Conservation (phyloP, 2,888 invertebrate genomes). For the Cerastis leucographa region DNA sequence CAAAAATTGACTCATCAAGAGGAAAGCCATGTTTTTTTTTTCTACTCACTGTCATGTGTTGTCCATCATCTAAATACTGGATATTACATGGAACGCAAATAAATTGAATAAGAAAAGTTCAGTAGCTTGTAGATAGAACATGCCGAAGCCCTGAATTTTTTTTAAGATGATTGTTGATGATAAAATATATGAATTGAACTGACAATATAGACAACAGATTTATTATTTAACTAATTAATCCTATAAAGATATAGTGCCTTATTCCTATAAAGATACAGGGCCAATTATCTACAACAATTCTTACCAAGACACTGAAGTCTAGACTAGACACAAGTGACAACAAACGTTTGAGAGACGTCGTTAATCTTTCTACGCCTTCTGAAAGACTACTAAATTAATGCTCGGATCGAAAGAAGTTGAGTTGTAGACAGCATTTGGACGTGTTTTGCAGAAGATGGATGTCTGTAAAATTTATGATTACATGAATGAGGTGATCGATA, state of each 20-base stretch:
- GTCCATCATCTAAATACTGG: too few species aligned
- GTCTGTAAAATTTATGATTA: background rate
- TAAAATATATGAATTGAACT: background rate
- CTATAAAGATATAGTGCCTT: too few species aligned
- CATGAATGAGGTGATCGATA: too few species aligned
- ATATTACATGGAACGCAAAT: too few species aligned
- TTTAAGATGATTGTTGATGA: background rate
- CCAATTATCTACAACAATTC: background rate
- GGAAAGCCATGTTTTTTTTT: background rate
- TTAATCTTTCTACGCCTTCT: constrained; percentile 54
- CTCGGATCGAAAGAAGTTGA: constrained; percentile 17
- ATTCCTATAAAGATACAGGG: background rate
- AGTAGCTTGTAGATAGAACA: too few species aligned
- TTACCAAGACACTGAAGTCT: constrained; percentile 1
- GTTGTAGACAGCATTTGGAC: constrained; percentile 12
- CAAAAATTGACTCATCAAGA: background rate
- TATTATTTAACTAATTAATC: background rate
- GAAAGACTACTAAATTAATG: constrained; percentile 45
- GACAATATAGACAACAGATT: background rate
- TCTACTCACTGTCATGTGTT: background rate
- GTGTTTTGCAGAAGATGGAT: background rate
- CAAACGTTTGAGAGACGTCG: constrained; percentile 57
- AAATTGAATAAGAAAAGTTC: too few species aligned
- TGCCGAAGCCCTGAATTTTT: too few species aligned
- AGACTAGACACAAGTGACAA: constrained; percentile 55